Evolutionary conservation across 1,140 invertebrate species (phyloP), one percentile per base, ranked within the genome.

Genomic region (Dinothrombium tinctorium): DNA sequence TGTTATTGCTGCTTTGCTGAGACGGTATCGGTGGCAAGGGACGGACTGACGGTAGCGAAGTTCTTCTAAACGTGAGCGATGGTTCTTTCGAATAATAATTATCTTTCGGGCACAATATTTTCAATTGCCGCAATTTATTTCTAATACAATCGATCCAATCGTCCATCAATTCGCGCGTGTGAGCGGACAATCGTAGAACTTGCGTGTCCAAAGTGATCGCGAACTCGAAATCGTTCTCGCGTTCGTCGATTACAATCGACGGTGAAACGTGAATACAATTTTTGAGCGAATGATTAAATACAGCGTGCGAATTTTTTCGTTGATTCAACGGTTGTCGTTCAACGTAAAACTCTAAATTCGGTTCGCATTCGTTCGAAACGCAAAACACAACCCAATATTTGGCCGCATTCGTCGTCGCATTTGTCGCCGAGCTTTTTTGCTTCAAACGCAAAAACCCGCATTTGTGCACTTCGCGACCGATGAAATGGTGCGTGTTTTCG

Each of bases 331-430:
- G 69, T 48, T 69, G 64, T 24, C 71, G 69, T 50, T 77, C 74
- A 12, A 62, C 58, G 54, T 78, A 82, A 38, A 73, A 70, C 55
- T 82, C 77, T 4, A 83, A 59, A 52, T 69, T 69, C 4, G 76
- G 72, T 41, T 73, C 67, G 0, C 60, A 62, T 49, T 76, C 74
- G 54, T 77, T 72, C 50, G 79, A 73, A 1, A 81, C 68, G 51
- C 75, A 78, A 55, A 82, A 81, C 0, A 78, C 71, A 41, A 75
- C 74, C 77, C 77, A 83, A 48, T 71, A 67, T 48, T 65, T 63
- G 48, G 68, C 68, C 41, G 50, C n/a, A n/a, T n/a, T n/a, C n/a
- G n/a, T n/a, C n/a, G n/a, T n/a, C n/a, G n/a, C n/a, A n/a, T n/a
- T n/a, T n/a, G n/a, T n/a, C n/a, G n/a, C n/a, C n/a, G n/a, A n/a